These are phyloP conservation scores for Regulus satrapa DNA, from an alignment of 2,113 vertebrate genomes.

Conservation along the genomic window DNA sequence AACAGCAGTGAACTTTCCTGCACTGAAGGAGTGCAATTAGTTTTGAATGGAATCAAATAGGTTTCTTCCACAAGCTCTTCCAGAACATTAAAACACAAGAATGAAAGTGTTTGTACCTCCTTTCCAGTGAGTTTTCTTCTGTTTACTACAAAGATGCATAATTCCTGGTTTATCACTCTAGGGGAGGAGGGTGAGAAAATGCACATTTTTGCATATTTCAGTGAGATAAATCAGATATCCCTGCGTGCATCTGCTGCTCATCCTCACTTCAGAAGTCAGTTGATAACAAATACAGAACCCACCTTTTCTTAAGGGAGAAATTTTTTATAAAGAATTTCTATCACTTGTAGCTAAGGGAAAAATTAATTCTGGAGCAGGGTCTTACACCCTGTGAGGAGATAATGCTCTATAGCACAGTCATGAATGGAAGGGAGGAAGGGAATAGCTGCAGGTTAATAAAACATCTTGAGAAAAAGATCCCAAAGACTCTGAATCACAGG, in stretches of 20 bases:
- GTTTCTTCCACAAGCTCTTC: background rate
- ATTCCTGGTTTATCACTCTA: background rate
- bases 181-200: background rate
- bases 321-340: background rate
- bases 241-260: background rate
- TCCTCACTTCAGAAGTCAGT: background rate
- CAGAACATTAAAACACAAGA: background rate
- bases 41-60: background rate
- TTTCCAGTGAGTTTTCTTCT: background rate
- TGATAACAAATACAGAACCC: background rate
- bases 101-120: background rate
- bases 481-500: background rate
- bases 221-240: background rate
- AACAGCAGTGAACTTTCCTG: background rate
- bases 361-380: background rate
- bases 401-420: background rate
- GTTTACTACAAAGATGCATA: background rate
- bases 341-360: rapidly evolving
- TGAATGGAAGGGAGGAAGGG: background rate
- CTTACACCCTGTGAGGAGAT: background rate
- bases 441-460: background rate
- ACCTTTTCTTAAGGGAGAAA: background rate
- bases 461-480: background rate
- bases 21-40: background rate
- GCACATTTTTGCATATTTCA: background rate